phyloP scores from a whole-genome alignment of 1,140 invertebrate genomes.

The Lepidotrigona ventralis region DNA sequence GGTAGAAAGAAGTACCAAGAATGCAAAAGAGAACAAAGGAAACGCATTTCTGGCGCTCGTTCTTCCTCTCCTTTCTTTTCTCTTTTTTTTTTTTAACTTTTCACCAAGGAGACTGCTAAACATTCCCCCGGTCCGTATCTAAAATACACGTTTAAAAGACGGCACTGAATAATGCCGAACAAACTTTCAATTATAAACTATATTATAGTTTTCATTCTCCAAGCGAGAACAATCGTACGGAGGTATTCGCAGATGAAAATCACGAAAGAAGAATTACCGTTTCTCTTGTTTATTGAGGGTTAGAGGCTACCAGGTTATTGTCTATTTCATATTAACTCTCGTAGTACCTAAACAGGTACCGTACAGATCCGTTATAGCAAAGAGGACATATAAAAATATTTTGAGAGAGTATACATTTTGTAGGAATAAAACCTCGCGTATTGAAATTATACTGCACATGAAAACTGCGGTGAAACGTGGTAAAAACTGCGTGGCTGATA shows the following conservation, averaged over 20 bases:
- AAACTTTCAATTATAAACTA: slow-evolving; percentile 3
- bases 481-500: too few species aligned
- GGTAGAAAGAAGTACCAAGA: slow-evolving; percentile 48
- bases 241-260: background rate
- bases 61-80: background rate
- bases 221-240: background rate
- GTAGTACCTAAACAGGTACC: too few species aligned
- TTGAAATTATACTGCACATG: too few species aligned
- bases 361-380: too few species aligned
- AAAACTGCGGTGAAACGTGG: too few species aligned
- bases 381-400: too few species aligned
- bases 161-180: background rate
- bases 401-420: too few species aligned
- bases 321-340: too few species aligned
- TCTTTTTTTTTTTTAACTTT: slow-evolving; percentile 4
- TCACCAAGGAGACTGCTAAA: slow-evolving; percentile 30
- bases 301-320: too few species aligned
- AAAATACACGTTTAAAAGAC: slow-evolving; percentile 29
- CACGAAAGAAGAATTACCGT: background rate
- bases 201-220: background rate
- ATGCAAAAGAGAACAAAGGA: slow-evolving; percentile 52
- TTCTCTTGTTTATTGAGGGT: background rate
- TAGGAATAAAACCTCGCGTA: too few species aligned
- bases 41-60: slow-evolving; percentile 32
- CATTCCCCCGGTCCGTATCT: slow-evolving; percentile 14